phyloP scores from a whole-genome alignment of 2,888 invertebrate genomes.

The Xestia rhomboidea region DNA sequence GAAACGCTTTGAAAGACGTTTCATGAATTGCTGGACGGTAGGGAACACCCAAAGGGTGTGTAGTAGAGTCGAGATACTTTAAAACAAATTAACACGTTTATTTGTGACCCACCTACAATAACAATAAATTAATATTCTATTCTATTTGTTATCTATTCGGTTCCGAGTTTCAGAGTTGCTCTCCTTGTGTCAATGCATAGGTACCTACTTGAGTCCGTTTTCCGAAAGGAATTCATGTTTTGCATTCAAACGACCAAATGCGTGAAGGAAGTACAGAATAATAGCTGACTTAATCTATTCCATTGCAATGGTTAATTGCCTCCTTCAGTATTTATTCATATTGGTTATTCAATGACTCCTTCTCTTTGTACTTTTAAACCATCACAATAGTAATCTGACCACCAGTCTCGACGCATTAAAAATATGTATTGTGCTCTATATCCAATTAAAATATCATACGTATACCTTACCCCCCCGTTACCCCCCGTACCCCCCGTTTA shows the following conservation, averaged over 20 bases:
- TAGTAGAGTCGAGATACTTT: no score
- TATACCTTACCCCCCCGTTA: no score
- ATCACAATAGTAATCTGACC: not conserved
- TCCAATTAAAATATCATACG: conserved; percentile 40
- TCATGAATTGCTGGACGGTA: no score
- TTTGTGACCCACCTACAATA: not conserved
- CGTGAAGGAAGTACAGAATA: conserved; percentile 43
- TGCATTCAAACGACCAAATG: conserved; percentile 47
- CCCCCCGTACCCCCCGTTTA: no score
- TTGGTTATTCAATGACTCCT: not conserved
- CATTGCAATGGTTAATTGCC: conserved; percentile 32
- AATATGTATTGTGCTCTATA: not conserved
- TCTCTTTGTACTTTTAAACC: not conserved
- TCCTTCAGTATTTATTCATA: conserved; percentile 7
- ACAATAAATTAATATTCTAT: not conserved
- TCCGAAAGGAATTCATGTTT: conserved; percentile 37
- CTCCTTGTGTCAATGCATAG: conserved; percentile 45
- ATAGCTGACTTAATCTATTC: conserved; percentile 18
- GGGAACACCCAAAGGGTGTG: no score
- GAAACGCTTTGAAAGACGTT: no score
- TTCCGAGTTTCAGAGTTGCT: conserved; percentile 41
- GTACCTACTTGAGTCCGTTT: conserved; percentile 20
- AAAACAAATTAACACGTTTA: not conserved
- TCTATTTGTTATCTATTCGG: not conserved
- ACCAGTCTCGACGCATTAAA: not conserved